A percentile compares a stretch with the other conserved stretches of the same genome.
These are phyloP conservation scores for Pantherophis alleghaniensis DNA, from an alignment of 2,797 vertebrate species.

Conservation along the genomic window DNA sequence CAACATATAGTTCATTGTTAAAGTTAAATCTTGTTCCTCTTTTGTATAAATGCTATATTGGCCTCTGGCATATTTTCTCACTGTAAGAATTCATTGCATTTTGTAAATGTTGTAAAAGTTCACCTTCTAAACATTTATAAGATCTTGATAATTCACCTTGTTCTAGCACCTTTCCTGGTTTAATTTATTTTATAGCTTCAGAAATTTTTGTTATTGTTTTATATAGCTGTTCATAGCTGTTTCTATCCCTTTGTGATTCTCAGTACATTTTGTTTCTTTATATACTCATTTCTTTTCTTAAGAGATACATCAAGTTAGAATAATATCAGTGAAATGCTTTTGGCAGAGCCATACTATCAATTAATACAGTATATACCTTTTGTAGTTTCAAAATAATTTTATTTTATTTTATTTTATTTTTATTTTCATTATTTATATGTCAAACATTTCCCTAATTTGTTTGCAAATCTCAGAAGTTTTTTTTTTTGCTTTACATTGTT, in stretches of 20 bases:
- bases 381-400: not conserved
- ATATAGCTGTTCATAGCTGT: not conserved
- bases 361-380: not conserved
- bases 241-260: not conserved
- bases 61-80: not conserved
- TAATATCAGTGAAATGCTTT: not conserved
- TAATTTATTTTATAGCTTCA: not conserved
- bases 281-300: not conserved
- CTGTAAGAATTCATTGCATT: not conserved
- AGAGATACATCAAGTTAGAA: not conserved
- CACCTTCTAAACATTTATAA: not conserved
- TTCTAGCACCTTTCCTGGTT: not conserved
- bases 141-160: not conserved
- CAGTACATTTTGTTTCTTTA: not conserved
- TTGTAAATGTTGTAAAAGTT: not conserved
- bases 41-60: not conserved
- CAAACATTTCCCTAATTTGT: not conserved
- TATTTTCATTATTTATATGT: not conserved
- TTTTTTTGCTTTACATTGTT: not conserved
- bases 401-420: not conserved
- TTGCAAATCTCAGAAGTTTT: not conserved
- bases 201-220: not conserved
- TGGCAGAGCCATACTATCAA: not conserved
- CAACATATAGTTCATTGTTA: not conserved
- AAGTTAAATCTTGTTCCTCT: not conserved